Base-by-base conservation (phyloP, 2,113 vertebrate species). In the Zosterops borbonicus region DNA sequence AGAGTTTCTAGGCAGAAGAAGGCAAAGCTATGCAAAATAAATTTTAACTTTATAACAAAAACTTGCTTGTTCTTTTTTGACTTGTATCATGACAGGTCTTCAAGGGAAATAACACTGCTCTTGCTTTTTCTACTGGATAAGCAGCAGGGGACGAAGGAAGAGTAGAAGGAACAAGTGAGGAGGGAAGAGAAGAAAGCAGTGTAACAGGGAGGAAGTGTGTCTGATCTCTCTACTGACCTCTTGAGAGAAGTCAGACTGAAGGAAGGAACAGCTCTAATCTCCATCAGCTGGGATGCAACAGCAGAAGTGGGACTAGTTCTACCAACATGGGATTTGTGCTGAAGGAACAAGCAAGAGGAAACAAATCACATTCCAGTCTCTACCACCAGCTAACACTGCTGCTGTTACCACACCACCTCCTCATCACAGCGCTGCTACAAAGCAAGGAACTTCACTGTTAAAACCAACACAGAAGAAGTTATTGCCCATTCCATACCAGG, bases 401-500 rank as follows among this genome's bases (percentile, higher is more conserved):
- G 77, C 53, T 55, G 81, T 35, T 58, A 82, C 41, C 65, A 85
- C 44, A 79, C 16, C 71, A 75, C 37, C 60, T 88, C 63, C 83
- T 89, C 77, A 31, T 11, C 41, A n/a, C 44, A 53, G 12, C 0
- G 14, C 5, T 44, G 35, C 71, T 83, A 55, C 8, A 91, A 83
- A 80, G 37, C 56, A 90, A 74, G n/a, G 27, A 91, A 27, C 20
- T 46, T n/a, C 9, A 60, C 5, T 39, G 63, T 33, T 64, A 27
- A 55, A 63, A 59, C 24, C 33, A 39, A 42, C 3, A 42, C 3
- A 15, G 47, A 31, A 67, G 20, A 27, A 46, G 41, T 50, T 21
- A 58, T 12, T 53, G 33, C 53, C 73, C 92, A 7, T 14, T 81
- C 95, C 97, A n/a, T 98, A 99, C 99, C 99, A 95, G 99, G 99